phyloP scores from a whole-genome alignment of 2,888 invertebrate genomes.

The Drosophila mercatorum region DNA sequence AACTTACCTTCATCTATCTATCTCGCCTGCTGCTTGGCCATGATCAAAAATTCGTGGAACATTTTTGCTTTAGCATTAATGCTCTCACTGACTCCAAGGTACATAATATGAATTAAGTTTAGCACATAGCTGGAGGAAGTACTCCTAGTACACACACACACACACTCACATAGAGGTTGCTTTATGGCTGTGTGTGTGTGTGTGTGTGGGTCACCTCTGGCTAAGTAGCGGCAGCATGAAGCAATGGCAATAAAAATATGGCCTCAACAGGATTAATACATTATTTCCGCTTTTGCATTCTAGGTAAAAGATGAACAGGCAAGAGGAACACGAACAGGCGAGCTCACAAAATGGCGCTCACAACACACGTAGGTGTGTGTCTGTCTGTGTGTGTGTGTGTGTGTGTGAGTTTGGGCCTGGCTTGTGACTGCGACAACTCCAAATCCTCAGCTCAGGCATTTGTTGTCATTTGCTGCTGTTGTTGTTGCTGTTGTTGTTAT shows the following conservation, averaged over 20 bases:
- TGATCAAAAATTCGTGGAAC: neutral
- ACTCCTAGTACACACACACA: constrained; percentile 49
- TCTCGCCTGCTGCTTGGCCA: neutral
- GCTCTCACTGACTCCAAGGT: neutral
- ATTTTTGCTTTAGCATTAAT: neutral
- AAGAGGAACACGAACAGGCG: neutral
- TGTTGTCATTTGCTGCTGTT: constrained; percentile 48
- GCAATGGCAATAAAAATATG: constrained; percentile 84
- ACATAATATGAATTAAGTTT: constrained; percentile 50
- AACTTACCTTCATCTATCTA: too few relatives aligned
- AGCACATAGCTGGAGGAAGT: constrained; percentile 50
- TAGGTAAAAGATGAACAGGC: constrained; percentile 21
- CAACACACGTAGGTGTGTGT: neutral
- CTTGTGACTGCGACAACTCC: constrained; percentile 51
- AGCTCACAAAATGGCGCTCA: constrained; percentile 39
- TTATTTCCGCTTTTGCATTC: constrained; percentile 75
- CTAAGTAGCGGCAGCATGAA: constrained; percentile 25
- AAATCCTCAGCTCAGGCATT: constrained; percentile 57
- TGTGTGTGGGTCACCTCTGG: constrained; percentile 10
- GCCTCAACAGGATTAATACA: constrained; percentile 84
- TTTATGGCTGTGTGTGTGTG: constrained; percentile 36
- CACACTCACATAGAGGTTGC: constrained; percentile 34
- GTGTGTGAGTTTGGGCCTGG: constrained; percentile 14
- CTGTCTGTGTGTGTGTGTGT: neutral
- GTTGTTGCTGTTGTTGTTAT: constrained; percentile 57